Conservation (phyloP, 2,888 invertebrate species). For the Ligdia adustata region DNA sequence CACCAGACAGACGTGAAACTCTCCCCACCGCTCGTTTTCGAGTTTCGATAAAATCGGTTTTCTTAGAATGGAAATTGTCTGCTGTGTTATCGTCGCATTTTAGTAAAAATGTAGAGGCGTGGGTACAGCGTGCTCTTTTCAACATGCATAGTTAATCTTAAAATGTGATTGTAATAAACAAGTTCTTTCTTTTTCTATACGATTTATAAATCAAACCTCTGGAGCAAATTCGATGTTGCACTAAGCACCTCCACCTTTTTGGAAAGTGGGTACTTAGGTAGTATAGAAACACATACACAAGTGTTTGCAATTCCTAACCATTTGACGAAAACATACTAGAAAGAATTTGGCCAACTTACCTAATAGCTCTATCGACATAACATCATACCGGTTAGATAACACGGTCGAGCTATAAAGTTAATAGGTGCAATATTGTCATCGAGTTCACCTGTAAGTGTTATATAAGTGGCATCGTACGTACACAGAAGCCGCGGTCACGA, state of each 20-base stretch:
- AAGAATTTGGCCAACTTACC: constrained; percentile 26
- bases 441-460: constrained; percentile 42
- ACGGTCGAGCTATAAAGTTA: constrained; percentile 29
- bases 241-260: too few species aligned
- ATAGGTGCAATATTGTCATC: constrained; percentile 33
- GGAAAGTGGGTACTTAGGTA: too few species aligned
- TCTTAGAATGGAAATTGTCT: constrained; percentile 3
- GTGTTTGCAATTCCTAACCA: not conserved
- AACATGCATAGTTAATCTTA: not conserved
- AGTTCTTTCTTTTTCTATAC: not conserved
- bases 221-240: too few species aligned
- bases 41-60: constrained; percentile 4
- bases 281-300: too few species aligned
- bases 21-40: constrained; percentile 1
- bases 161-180: not conserved
- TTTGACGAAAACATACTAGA: not conserved
- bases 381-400: constrained; percentile 31
- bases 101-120: not conserved
- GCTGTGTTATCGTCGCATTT: constrained; percentile 6
- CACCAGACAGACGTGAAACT: constrained; percentile 13
- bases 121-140: not conserved
- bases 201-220: too few species aligned
- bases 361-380: constrained; percentile 17
- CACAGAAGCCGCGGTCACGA: constrained; percentile 62
- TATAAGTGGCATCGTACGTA: constrained; percentile 44